phyloP scores from a whole-genome alignment of 2,888 invertebrate genomes.

The Chrysodeixis includens region DNA sequence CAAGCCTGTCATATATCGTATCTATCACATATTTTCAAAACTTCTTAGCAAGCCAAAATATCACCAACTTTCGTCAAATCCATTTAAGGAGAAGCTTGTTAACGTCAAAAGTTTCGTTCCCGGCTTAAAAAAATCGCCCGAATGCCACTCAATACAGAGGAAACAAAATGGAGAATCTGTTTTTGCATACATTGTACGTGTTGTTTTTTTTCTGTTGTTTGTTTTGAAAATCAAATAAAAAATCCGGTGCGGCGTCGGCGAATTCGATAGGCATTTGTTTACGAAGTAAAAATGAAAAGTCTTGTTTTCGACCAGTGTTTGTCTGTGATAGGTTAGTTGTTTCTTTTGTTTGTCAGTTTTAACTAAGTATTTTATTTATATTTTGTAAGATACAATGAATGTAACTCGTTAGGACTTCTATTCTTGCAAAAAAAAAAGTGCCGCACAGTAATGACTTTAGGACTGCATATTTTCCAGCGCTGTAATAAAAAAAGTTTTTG shows the following conservation, averaged over 20 bases:
- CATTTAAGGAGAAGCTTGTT: conserved; percentile 4
- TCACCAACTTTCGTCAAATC: not conserved
- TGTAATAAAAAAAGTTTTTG: too few relatives aligned
- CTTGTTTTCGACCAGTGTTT: not conserved
- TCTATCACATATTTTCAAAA: not conserved
- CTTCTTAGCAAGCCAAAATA: not conserved
- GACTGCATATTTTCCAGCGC: too few relatives aligned
- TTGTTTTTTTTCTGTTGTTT: not conserved
- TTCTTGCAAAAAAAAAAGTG: too few relatives aligned
- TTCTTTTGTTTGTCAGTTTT: too few relatives aligned
- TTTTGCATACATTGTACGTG: not conserved
- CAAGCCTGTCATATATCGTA: too few relatives aligned
- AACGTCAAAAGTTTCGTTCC: not conserved
- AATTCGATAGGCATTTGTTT: conserved; percentile 1
- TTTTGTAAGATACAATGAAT: too few relatives aligned
- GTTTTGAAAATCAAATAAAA: conserved; percentile 3
- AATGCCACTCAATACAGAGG: not conserved
- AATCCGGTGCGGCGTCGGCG: conserved; percentile 4
- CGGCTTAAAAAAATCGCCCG: not conserved
- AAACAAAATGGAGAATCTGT: conserved; percentile 1
- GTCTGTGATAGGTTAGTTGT: not conserved
- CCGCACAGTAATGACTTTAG: too few relatives aligned
- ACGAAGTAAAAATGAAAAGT: not conserved
- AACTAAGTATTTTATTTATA: too few relatives aligned
- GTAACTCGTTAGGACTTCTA: too few relatives aligned